A percentile compares a stretch with the other conserved stretches of the same genome.
Conservation (phyloP, 2,888 invertebrate genomes). For the Stenolophus ochropezus region DNA sequence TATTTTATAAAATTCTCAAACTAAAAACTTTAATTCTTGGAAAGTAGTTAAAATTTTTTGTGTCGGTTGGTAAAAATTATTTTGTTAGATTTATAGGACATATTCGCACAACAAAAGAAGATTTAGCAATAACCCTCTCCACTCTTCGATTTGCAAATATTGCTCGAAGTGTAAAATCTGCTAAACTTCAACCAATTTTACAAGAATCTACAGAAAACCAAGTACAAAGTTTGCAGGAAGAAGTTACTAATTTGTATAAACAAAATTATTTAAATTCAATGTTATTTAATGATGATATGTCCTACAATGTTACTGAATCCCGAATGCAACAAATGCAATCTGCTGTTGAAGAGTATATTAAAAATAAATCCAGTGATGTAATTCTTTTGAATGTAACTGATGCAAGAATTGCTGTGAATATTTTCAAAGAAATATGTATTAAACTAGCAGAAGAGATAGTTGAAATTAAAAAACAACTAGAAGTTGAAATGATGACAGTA, state of each 20-base stretch:
- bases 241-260: slow-evolving; percentile 67
- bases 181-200: slow-evolving; percentile 63
- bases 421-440: slow-evolving; percentile 69
- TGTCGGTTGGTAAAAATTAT: too few species aligned
- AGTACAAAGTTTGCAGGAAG: slow-evolving; percentile 65
- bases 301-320: slow-evolving; percentile 68
- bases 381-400: slow-evolving; percentile 70
- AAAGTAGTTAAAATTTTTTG: too few species aligned
- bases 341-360: slow-evolving; percentile 69
- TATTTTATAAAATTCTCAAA: too few species aligned
- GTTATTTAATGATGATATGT: slow-evolving; percentile 69
- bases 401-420: slow-evolving; percentile 68
- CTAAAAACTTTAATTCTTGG: too few species aligned
- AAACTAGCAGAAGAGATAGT: slow-evolving; percentile 65
- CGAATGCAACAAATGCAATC: slow-evolving; percentile 69
- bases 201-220: slow-evolving; percentile 65
- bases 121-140: slow-evolving; percentile 70
- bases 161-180: slow-evolving; percentile 61
- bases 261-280: slow-evolving; percentile 70
- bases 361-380: slow-evolving; percentile 69
- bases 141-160: slow-evolving; percentile 71
- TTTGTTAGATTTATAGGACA: slow-evolving; percentile 73
- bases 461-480: slow-evolving; percentile 44
- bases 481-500: neutral
- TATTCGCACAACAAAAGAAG: slow-evolving; percentile 68